Evolutionary conservation across 2,113 vertebrate genomes (phyloP).

Genomic region (Rhabdomys dilectus): DNA sequence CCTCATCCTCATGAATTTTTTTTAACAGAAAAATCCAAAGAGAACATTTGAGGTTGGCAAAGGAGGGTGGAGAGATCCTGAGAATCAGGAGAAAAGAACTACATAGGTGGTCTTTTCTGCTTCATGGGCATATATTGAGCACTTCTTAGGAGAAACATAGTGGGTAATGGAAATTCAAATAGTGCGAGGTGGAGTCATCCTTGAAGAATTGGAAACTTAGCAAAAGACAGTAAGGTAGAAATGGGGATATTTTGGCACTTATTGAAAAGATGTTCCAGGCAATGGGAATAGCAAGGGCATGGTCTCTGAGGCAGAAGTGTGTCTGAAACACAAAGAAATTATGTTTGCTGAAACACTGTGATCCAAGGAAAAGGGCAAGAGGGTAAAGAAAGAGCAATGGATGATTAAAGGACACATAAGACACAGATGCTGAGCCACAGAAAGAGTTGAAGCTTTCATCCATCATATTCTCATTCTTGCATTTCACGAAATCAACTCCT

Average conservation of each 20-base stretch:
- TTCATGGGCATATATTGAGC: neutral
- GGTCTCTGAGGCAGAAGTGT: neutral
- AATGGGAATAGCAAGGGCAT: neutral
- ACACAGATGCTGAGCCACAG: neutral
- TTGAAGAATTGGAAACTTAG: neutral
- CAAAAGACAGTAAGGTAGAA: neutral
- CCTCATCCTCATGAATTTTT: neutral
- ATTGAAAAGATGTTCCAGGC: neutral
- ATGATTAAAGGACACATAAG: neutral
- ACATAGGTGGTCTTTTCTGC: neutral
- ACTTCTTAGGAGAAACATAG: neutral
- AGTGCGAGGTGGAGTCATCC: neutral
- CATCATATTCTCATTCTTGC: neutral
- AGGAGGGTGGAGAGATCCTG: neutral
- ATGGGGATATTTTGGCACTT: neutral
- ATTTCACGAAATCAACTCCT: neutral
- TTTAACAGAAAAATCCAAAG: neutral
- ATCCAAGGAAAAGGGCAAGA: neutral
- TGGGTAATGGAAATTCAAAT: accelerated
- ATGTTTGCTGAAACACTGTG: neutral
- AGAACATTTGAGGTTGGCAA: too few relatives aligned
- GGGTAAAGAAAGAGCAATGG: neutral
- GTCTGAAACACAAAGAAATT: neutral
- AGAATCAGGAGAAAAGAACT: neutral
- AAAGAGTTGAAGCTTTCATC: neutral